Evolutionary conservation across 1,140 invertebrate genomes (phyloP).

Genomic region (Leguminivora glycinivorella): DNA sequence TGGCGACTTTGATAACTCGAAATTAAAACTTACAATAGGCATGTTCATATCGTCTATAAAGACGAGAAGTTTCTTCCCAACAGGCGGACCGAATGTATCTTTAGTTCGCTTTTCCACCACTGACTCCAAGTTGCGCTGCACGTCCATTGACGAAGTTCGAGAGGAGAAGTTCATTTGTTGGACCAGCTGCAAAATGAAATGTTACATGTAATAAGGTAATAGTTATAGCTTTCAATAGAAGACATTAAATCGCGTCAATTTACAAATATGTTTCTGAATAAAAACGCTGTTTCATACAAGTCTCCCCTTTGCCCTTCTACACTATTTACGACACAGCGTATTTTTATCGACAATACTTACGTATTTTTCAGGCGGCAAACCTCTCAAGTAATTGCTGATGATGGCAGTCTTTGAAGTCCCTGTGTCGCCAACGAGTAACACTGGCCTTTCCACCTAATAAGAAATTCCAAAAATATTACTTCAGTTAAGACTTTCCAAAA

Average conservation of each 20-base stretch:
- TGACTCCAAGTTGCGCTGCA: slow-evolving; percentile 92
- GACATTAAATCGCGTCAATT: too few relatives aligned
- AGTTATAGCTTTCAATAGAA: too few relatives aligned
- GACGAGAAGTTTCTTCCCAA: slow-evolving; percentile 91
- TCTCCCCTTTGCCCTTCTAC: too few relatives aligned
- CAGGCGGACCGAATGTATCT: slow-evolving; percentile 91
- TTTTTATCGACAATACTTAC: slow-evolving; percentile 75
- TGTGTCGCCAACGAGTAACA: slow-evolving; percentile 92
- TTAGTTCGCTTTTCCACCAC: slow-evolving; percentile 93
- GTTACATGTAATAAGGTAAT: too few relatives aligned
- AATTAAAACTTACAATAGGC: slow-evolving; percentile 84
- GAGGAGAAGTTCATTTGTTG: slow-evolving; percentile 95
- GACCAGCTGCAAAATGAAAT: slow-evolving; percentile 74
- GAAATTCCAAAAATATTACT: too few relatives aligned
- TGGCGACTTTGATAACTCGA: not conserved
- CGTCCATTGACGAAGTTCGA: slow-evolving; percentile 91
- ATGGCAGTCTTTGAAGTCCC: slow-evolving; percentile 95
- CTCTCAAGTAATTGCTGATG: slow-evolving; percentile 88
- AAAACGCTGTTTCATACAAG: too few relatives aligned
- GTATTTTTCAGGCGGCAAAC: slow-evolving; percentile 84
- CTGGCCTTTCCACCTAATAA: slow-evolving; percentile 84
- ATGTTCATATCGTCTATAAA: slow-evolving; percentile 98
- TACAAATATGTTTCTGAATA: too few relatives aligned
- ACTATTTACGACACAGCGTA: too few relatives aligned
- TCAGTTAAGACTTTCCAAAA: too few relatives aligned